Conservation (phyloP, 1,140 invertebrate species). For the Bombus pyrosoma region DNA sequence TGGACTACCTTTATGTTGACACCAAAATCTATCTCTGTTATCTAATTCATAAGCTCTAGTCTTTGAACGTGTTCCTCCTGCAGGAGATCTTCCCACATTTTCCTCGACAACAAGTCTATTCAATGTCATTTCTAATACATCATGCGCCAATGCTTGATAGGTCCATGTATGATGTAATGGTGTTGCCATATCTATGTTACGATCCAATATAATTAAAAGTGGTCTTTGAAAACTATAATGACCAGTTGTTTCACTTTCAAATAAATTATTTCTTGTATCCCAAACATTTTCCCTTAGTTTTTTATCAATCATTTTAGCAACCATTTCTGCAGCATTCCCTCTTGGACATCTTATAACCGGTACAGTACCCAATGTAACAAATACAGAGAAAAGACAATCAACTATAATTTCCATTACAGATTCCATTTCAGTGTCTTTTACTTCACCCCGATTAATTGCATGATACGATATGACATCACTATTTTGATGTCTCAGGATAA, state of each 20-base stretch:
- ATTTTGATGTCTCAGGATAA: constrained; percentile 95
- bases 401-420: constrained; percentile 96
- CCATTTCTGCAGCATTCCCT: constrained; percentile 99
- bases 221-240: constrained; percentile 96
- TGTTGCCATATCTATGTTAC: constrained; percentile 98
- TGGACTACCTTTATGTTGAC: constrained; percentile 95
- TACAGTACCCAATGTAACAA: constrained; percentile 96
- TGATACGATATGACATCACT: constrained; percentile 96
- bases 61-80: constrained; percentile 87
- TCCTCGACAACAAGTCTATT: constrained; percentile 94
- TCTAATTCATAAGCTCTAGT: constrained; percentile 96
- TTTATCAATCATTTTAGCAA: constrained; percentile 98
- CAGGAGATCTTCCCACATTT: constrained; percentile 82
- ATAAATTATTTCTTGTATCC: constrained; percentile 98
- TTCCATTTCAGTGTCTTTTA: constrained; percentile 98
- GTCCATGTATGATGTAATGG: constrained; percentile 99
- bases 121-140: constrained; percentile 94
- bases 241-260: constrained; percentile 91
- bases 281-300: constrained; percentile 98
- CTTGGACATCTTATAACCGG: constrained; percentile 97
- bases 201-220: constrained; percentile 95
- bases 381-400: constrained; percentile 98
- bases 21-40: constrained; percentile 95
- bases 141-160: constrained; percentile 98
- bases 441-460: constrained; percentile 97